phyloP scores from a whole-genome alignment of 64 coral and sea anemone species.

The Porites lutea region DNA sequence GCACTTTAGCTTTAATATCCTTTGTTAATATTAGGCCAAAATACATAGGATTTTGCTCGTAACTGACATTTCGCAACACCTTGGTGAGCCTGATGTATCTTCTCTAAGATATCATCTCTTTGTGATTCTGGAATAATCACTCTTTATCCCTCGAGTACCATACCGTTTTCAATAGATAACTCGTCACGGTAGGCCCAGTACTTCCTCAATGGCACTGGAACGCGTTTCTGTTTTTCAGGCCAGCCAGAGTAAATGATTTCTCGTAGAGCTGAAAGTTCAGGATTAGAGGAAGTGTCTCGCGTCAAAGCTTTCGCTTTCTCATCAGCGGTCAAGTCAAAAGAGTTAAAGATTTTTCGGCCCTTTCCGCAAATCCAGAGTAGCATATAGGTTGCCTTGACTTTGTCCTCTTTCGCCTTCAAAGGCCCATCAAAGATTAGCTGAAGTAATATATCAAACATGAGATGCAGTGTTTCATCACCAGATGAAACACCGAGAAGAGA shows the following conservation, averaged over 20 bases:
- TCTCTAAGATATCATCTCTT: conserved; percentile 4
- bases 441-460: too few relatives aligned
- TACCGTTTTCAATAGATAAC: conserved; percentile 27
- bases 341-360: too few relatives aligned
- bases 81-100: conserved; percentile 14
- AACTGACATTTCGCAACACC: not conserved
- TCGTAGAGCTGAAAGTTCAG: conserved; percentile 14
- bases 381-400: not conserved
- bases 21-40: not conserved
- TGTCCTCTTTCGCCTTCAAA: not conserved
- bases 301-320: conserved; percentile 64
- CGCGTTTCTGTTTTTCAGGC: conserved; percentile 21
- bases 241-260: conserved; percentile 43
- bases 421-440: conserved; percentile 8
- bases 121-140: conserved; percentile 33
- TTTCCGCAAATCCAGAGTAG: not conserved
- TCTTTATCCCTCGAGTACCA: conserved; percentile 17
- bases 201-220: conserved; percentile 1
- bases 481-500: too few relatives aligned
- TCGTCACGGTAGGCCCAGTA: conserved; percentile 46
- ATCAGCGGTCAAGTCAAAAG: not conserved
- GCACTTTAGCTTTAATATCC: not conserved
- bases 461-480: too few relatives aligned
- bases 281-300: conserved; percentile 1
- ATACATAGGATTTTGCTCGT: not conserved